These are phyloP conservation scores for Ochlodes sylvanus DNA, from an alignment of 2,888 invertebrate genomes.

Conservation along the genomic window DNA sequence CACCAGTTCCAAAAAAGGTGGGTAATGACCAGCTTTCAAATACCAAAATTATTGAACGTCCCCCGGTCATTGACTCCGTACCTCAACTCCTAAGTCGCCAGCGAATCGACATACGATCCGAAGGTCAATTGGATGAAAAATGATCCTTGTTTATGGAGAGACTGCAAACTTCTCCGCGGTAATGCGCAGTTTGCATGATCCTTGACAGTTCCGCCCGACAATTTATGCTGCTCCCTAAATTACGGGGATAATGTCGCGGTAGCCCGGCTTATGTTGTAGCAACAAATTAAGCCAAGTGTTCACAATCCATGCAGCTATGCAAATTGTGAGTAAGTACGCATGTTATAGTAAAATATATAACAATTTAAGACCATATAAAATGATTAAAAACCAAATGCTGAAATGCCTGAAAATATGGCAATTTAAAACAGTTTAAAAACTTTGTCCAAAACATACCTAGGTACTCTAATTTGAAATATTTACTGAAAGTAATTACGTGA, in stretches of 20 bases:
- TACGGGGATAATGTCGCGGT: conserved; percentile 6
- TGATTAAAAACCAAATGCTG: too few species aligned
- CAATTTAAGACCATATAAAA: too few species aligned
- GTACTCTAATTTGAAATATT: too few species aligned
- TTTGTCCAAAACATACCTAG: too few species aligned
- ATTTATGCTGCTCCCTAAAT: conserved; percentile 24
- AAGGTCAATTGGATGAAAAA: conserved; percentile 41
- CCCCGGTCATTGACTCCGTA: conserved; percentile 61
- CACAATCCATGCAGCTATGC: too few species aligned
- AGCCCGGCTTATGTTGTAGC: not conserved
- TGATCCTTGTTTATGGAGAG: conserved; percentile 39
- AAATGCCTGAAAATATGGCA: too few species aligned
- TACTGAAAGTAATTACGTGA: too few species aligned
- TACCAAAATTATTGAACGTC: conserved; percentile 63
- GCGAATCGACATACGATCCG: conserved; percentile 43
- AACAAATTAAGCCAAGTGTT: too few species aligned
- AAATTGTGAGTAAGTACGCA: too few species aligned
- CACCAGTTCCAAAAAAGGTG: conserved; percentile 64
- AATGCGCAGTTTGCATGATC: conserved; percentile 38
- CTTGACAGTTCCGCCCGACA: conserved; percentile 25
- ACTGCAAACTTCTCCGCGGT: conserved; percentile 32
- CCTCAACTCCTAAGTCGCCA: conserved; percentile 58
- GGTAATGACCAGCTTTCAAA: conserved; percentile 69
- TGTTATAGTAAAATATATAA: too few species aligned
- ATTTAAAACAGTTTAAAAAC: too few species aligned